phyloP scores from a whole-genome alignment of 2,888 invertebrate species.

The Hydriomena furcata region DNA sequence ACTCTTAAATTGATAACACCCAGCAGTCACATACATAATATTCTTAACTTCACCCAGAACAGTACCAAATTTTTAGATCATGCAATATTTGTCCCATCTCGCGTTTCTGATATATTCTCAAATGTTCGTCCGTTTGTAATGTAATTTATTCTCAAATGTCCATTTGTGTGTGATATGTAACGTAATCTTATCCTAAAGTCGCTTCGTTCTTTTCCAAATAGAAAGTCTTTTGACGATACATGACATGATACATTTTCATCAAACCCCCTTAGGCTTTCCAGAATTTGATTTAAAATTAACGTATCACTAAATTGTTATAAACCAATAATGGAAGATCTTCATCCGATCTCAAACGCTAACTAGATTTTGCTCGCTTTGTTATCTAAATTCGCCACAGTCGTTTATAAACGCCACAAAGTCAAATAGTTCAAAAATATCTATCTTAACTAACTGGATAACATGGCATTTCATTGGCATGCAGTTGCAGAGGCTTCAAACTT shows the following conservation, averaged over 20 bases:
- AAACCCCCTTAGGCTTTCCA: conserved; percentile 13
- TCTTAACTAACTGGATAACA: conserved; percentile 16
- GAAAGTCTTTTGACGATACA: no score
- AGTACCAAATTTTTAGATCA: no score
- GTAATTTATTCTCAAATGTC: not conserved
- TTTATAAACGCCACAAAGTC: conserved; percentile 32
- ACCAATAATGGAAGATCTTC: conserved; percentile 27
- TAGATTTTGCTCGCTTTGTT: conserved; percentile 44
- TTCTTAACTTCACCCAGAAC: no score
- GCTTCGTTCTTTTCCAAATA: no score
- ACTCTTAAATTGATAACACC: no score
- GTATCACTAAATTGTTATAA: not conserved
- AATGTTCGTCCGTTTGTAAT: no score
- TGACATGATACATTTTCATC: no score
- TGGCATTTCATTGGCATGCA: conserved; percentile 36
- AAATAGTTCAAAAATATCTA: conserved; percentile 15
- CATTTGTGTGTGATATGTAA: not conserved
- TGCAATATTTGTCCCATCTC: no score
- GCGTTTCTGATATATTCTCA: no score
- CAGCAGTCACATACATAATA: no score
- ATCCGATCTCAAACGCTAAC: conserved; percentile 36
- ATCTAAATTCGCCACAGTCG: conserved; percentile 42
- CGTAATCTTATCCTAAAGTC: not conserved
- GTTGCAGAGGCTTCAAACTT: conserved; percentile 28
- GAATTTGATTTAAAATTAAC: not conserved